Percentiles rank a stretch among this genome's conserved stretches.
Conservation (phyloP, 2,113 vertebrate species). For the Orientallactaga bullata region DNA sequence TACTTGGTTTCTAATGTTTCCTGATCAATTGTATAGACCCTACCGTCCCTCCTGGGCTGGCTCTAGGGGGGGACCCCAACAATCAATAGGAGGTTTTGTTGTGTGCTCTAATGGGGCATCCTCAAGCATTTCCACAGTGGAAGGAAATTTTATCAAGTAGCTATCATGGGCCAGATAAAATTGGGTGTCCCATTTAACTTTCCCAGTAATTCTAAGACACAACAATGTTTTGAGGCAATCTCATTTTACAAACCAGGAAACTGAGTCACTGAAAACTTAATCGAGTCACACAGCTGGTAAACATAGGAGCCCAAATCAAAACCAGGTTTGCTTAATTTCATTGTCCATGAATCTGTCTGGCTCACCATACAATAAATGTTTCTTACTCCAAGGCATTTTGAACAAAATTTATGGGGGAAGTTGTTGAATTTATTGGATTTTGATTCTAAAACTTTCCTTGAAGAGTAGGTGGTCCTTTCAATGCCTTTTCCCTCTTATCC, state of each 20-base stretch:
- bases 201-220: background rate
- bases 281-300: background rate
- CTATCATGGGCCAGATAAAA: background rate
- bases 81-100: background rate
- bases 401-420: slow-evolving; percentile 44
- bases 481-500: background rate
- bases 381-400: slow-evolving; percentile 47
- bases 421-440: slow-evolving; percentile 41
- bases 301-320: slow-evolving; percentile 1
- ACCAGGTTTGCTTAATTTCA: background rate
- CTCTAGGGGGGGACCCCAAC: too few species aligned
- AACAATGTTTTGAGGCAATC: background rate
- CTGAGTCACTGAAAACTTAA: background rate
- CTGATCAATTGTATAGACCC: slow-evolving; percentile 25
- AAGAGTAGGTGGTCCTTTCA: slow-evolving; percentile 35
- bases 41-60: too few species aligned
- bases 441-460: slow-evolving; percentile 16
- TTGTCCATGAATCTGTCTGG: background rate
- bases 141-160: slow-evolving; percentile 17
- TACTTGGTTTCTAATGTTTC: slow-evolving; percentile 27
- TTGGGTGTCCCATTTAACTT: background rate
- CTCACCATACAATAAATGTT: background rate
- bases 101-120: background rate
- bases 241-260: slow-evolving; percentile 39
- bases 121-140: background rate